These are phyloP conservation scores for Drosophila yakuba DNA, from an alignment of 1,140 invertebrate species.

Conservation along the genomic window DNA sequence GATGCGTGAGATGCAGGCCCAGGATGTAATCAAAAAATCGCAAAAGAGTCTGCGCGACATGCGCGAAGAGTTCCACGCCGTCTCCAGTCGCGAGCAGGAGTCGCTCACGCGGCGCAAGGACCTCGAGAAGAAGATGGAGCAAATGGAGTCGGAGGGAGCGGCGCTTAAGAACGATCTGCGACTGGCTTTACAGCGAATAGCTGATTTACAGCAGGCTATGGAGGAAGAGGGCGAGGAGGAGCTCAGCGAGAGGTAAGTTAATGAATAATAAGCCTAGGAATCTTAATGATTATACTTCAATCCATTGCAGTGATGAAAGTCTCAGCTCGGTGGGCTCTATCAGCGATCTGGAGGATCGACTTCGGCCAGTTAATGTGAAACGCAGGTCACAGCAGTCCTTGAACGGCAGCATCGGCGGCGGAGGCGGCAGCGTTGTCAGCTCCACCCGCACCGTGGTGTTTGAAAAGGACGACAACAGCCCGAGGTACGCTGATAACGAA, in stretches of 20 bases:
- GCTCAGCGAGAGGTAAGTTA: constrained; percentile 87
- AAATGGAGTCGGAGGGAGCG: constrained; percentile 88
- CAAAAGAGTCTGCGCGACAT: constrained; percentile 89
- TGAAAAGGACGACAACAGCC: constrained; percentile 84
- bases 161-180: constrained; percentile 90
- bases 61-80: constrained; percentile 89
- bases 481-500: constrained; percentile 81
- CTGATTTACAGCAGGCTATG: constrained; percentile 93
- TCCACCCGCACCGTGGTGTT: constrained; percentile 75
- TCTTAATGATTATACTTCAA: neutral
- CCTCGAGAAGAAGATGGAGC: constrained; percentile 89
- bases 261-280: neutral
- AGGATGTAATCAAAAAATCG: constrained; percentile 91
- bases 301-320: constrained; percentile 70
- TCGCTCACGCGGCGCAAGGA: constrained; percentile 89
- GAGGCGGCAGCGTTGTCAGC: constrained; percentile 36
- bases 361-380: constrained; percentile 76
- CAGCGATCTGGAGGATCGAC: constrained; percentile 76
- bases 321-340: constrained; percentile 77
- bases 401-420: constrained; percentile 50
- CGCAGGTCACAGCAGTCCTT: constrained; percentile 70
- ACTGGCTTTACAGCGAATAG: constrained; percentile 92
- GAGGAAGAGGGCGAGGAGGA: constrained; percentile 91
- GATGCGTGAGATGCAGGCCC: constrained; percentile 90
- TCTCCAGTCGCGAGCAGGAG: constrained; percentile 90